Evolutionary conservation across 2,888 invertebrate species (phyloP).

Genomic region (Archaeoteleia sp.): DNA sequence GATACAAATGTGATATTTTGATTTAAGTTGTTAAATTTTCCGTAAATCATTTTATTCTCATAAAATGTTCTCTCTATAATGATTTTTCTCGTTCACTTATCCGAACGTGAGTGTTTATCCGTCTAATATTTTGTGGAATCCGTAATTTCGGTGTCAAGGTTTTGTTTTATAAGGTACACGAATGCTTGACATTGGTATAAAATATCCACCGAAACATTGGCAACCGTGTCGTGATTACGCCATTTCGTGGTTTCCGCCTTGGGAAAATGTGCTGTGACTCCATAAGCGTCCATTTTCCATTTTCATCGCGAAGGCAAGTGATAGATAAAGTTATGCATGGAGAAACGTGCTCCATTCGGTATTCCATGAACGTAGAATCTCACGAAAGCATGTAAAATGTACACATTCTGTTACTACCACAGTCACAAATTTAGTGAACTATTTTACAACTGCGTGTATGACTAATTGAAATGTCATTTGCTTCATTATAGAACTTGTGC

Average conservation of each 20-base stretch:
- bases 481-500: too few species aligned
- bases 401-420: slow-evolving; percentile 12
- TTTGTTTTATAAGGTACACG: slow-evolving; percentile 4
- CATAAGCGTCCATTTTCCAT: slow-evolving; percentile 41
- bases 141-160: neutral
- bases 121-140: too few species aligned
- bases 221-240: slow-evolving; percentile 24
- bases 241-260: slow-evolving; percentile 29
- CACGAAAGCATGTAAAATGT: slow-evolving; percentile 43
- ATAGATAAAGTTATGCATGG: slow-evolving; percentile 48
- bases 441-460: slow-evolving; percentile 35
- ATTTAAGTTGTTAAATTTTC: too few species aligned
- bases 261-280: slow-evolving; percentile 31
- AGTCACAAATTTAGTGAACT: slow-evolving; percentile 38
- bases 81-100: too few species aligned
- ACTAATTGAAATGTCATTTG: slow-evolving; percentile 23
- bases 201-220: slow-evolving; percentile 24
- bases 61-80: neutral
- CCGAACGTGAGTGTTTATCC: too few species aligned
- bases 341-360: slow-evolving; percentile 41
- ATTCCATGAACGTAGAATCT: slow-evolving; percentile 41
- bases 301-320: slow-evolving; percentile 29
- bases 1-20: too few species aligned
- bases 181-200: slow-evolving; percentile 15
- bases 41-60: neutral